A percentile compares a stretch with the other conserved stretches of the same genome.
phyloP scores from a whole-genome alignment of 1,140 invertebrate genomes.

The Calliphora vicina region DNA sequence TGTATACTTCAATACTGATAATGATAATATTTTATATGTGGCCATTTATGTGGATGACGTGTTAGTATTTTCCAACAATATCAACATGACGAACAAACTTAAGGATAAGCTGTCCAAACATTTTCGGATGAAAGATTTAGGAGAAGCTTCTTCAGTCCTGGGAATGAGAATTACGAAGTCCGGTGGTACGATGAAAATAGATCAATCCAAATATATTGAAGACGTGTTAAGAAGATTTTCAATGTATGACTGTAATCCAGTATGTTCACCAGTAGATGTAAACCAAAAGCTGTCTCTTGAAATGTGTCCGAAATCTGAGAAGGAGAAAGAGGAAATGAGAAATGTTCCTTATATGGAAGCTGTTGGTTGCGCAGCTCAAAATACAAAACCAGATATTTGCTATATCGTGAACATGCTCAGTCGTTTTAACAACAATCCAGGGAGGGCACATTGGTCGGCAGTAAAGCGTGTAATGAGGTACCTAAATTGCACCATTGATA shows the following conservation, averaged over 20 bases:
- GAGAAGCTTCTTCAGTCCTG: no score
- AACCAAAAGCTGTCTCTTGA: constrained; percentile 37
- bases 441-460: constrained; percentile 24
- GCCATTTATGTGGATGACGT: no score
- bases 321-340: no score
- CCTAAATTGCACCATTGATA: constrained; percentile 36
- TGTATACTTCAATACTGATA: no score
- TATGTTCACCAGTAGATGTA: constrained; percentile 40
- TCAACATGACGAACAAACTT: no score
- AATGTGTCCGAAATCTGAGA: no score
- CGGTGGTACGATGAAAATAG: background rate
- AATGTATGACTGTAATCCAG: constrained; percentile 44
- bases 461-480: constrained; percentile 28
- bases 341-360: constrained; percentile 49
- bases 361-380: constrained; percentile 43
- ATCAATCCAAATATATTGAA: constrained; percentile 37
- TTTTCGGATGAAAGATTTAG: constrained; percentile 39
- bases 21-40: no score
- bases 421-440: constrained; percentile 4
- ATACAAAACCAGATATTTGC: constrained; percentile 43
- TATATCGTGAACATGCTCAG: constrained; percentile 9
- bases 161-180: constrained; percentile 24
- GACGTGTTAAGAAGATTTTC: constrained; percentile 41
- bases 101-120: no score
- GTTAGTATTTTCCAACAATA: no score